These are phyloP conservation scores for Phymatocera aterrima DNA, from an alignment of 2,888 invertebrate species.

Conservation along the genomic window DNA sequence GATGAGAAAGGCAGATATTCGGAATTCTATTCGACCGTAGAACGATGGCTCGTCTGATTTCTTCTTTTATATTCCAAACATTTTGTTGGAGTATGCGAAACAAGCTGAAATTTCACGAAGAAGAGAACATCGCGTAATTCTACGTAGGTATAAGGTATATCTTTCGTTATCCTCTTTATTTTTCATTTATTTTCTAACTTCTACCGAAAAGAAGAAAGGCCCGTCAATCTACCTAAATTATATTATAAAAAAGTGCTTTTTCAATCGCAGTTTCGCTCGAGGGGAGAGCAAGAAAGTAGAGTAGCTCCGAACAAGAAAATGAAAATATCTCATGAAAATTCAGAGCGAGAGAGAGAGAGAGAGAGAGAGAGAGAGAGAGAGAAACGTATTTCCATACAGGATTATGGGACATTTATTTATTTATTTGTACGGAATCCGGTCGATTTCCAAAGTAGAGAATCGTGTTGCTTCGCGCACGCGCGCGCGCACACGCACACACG, in stretches of 20 bases:
- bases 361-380: neutral
- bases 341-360: neutral
- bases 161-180: too few relatives aligned
- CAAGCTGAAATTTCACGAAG: too few relatives aligned
- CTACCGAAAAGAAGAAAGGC: neutral
- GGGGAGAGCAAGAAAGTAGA: neutral
- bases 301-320: neutral
- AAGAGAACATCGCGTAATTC: too few relatives aligned
- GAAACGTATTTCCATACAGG: neutral
- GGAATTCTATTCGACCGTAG: too few relatives aligned
- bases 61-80: too few relatives aligned
- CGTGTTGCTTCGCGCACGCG: neutral
- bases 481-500: neutral
- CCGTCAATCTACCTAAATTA: too few relatives aligned
- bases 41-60: too few relatives aligned
- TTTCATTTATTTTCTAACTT: neutral
- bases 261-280: neutral
- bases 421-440: neutral
- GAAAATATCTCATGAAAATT: neutral
- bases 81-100: too few relatives aligned
- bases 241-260: too few relatives aligned
- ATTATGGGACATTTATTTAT: neutral
- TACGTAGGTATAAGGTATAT: too few relatives aligned
- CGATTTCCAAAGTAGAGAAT: slow-evolving; percentile 18
- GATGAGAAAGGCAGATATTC: too few relatives aligned